These are phyloP conservation scores for Silurus glanis DNA, from an alignment of 2,113 vertebrate genomes.

Conservation along the genomic window DNA sequence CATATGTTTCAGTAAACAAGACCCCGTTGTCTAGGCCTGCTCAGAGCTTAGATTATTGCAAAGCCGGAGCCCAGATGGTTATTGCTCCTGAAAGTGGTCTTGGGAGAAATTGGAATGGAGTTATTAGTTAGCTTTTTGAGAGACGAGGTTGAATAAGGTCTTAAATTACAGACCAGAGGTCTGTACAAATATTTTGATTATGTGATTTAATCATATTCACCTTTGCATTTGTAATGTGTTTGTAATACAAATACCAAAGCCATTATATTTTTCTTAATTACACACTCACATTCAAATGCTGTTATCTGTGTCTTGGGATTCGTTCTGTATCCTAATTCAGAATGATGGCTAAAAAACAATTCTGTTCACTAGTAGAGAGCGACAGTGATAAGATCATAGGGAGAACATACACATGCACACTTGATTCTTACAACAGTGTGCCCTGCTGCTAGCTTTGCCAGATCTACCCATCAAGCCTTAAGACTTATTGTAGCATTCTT, in stretches of 20 bases:
- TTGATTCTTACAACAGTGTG: not conserved
- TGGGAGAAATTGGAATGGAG: constrained; percentile 44
- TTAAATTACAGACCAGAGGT: constrained; percentile 26
- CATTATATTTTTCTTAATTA: not conserved
- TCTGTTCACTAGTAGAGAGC: not conserved
- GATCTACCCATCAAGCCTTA: not conserved
- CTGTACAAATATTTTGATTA: not conserved
- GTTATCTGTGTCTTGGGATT: not conserved
- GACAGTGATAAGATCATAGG: not conserved
- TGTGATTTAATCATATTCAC: not conserved
- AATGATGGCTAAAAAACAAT: not conserved
- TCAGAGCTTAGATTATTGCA: constrained; percentile 45
- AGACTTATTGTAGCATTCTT: not conserved
- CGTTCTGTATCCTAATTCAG: not conserved
- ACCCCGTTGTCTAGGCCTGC: constrained; percentile 37
- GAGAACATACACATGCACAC: not conserved
- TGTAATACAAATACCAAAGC: not conserved
- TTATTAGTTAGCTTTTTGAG: constrained; percentile 36
- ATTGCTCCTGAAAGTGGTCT: constrained; percentile 45
- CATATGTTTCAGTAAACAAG: constrained; percentile 68
- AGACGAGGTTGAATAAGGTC: constrained; percentile 29
- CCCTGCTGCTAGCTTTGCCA: not conserved
- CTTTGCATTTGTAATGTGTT: not conserved
- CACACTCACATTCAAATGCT: not conserved
- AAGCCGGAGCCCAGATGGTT: constrained; percentile 48